phyloP scores from a whole-genome alignment of 2,113 vertebrate genomes.

The Pteruthius melanotis region DNA sequence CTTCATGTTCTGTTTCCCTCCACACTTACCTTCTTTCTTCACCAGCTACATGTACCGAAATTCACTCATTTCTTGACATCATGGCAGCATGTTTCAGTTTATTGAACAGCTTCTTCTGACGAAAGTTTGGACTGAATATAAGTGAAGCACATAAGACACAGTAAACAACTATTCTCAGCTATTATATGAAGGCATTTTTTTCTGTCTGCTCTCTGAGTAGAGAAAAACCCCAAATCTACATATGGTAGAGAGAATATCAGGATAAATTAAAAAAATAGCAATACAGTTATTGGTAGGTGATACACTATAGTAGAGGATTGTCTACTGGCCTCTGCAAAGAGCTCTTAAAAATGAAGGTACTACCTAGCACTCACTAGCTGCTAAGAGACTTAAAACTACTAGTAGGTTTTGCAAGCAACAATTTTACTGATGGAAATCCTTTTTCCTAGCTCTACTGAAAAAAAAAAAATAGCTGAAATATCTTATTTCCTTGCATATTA shows the following conservation, averaged over 20 bases:
- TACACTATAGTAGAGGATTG: not conserved
- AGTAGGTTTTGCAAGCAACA: not conserved
- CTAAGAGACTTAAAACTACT: not conserved
- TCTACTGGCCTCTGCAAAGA: not conserved
- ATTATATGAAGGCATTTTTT: not conserved
- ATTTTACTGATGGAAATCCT: not conserved
- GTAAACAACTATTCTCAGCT: not conserved
- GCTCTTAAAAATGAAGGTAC: not conserved
- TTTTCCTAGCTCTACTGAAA: not conserved
- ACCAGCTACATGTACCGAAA: not conserved
- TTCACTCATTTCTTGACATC: not conserved
- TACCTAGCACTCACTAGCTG: not conserved
- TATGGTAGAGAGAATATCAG: not conserved
- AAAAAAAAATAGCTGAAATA: not conserved
- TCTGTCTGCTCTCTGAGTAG: not conserved
- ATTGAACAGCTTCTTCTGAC: not conserved
- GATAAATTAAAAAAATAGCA: not conserved
- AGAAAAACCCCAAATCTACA: not conserved
- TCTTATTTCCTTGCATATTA: not conserved
- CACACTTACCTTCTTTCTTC: not conserved
- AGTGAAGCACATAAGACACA: not conserved
- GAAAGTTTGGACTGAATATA: not conserved
- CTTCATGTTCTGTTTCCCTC: not conserved
- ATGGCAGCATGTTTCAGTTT: not conserved
- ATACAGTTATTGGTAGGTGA: not conserved